Percentiles rank a stretch among this genome's conserved stretches.
phyloP scores from a whole-genome alignment of 1,140 invertebrate genomes.

The Luehdorfia chinensis region DNA sequence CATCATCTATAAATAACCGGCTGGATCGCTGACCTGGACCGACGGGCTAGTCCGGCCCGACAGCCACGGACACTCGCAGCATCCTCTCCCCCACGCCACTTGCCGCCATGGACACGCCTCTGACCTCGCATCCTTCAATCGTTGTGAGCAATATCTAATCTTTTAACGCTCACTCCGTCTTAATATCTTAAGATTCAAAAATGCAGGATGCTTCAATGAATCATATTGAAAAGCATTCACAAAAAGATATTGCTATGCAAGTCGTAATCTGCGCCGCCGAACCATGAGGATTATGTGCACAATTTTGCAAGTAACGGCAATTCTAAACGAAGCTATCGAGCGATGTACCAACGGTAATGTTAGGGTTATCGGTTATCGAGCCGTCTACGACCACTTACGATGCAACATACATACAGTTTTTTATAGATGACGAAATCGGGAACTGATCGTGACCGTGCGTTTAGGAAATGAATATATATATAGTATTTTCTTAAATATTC shows the following conservation, averaged over 20 bases:
- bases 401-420: conserved; percentile 33
- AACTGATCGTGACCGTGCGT: conserved; percentile 25
- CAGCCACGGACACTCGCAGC: conserved; percentile 62
- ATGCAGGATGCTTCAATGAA: too few relatives aligned
- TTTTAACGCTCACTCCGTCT: conserved; percentile 1
- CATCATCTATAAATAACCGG: conserved; percentile 74
- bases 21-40: conserved; percentile 75
- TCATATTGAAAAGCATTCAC: too few relatives aligned
- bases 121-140: conserved; percentile 55
- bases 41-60: conserved; percentile 73
- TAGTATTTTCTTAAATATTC: not conserved
- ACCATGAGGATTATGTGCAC: conserved; percentile 49
- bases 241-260: not conserved
- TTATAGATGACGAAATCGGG: conserved; percentile 28
- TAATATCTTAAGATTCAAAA: not conserved
- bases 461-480: conserved; percentile 22
- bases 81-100: conserved; percentile 36
- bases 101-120: conserved; percentile 50
- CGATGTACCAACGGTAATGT: conserved; percentile 45
- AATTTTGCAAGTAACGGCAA: conserved; percentile 61
- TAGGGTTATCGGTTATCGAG: conserved; percentile 64
- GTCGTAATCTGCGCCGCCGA: conserved; percentile 28
- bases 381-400: conserved; percentile 36
- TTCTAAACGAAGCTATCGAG: conserved; percentile 55
- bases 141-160: conserved; percentile 33